Base-by-base conservation (phyloP, 2,888 invertebrate species). In the Microplitis manilae region DNA sequence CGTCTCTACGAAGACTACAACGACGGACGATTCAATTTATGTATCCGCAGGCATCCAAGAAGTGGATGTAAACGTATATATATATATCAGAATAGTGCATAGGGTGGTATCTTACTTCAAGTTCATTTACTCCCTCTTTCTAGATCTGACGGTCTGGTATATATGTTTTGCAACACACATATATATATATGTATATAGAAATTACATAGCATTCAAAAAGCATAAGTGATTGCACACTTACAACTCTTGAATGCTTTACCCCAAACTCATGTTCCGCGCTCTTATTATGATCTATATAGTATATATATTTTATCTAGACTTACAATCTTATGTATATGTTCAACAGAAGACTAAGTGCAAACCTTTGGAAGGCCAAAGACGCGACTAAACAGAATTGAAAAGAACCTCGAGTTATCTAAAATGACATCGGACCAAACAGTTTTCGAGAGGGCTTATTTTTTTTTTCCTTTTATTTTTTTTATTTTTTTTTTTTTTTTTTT, bases 401-500 rank as follows among this genome's bases (percentile, higher is more conserved):
- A 77, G 80, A 83, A 78, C 84, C 81, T 80, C 76, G 86, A 87
- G 86, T 89, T 89, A 89, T 89, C 89, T 89, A 82, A 88, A 89
- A 89, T 89, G 88, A 89, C 88, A 89, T 89, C 89, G 84, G 80
- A 83, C 84, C 61, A 7, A 74, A 15, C 73, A 59, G 64, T 59
- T 65, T 50, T 81, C 83, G 84, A 86, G 86, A 86, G 86, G 84
- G 86, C 85, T 87, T 84, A 84, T 85, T 84, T 85, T 70, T 77
- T 39, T 68, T 77, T 70, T 41, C 61, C 20, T 72, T 50, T 73
- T 59, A 20, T 30, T 30, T 17, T 17, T 17, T 17, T 17, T 17
- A 1, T 17, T 17, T 17, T 17, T 17, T 17, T 17, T 50, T 74
- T 15, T 72, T 70, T n/a, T 72, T 68, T 64, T 67, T 77, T 68